phyloP scores from a whole-genome alignment of 2,113 vertebrate genomes.

The Hystrix cristata region DNA sequence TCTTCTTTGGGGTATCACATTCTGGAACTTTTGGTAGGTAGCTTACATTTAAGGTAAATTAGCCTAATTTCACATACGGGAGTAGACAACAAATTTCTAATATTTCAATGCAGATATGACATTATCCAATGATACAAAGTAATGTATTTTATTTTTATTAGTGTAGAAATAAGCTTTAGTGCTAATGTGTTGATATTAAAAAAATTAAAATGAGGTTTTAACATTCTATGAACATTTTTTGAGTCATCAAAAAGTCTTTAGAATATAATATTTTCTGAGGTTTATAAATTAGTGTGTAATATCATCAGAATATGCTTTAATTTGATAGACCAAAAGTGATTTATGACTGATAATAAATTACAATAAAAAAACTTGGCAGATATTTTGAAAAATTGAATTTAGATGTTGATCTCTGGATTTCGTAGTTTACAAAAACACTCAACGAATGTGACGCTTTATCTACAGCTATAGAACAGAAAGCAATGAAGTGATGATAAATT shows the following conservation, averaged over 20 bases:
- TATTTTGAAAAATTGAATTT: slow-evolving; percentile 38
- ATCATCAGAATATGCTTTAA: not conserved
- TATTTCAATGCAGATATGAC: not conserved
- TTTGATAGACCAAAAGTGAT: not conserved
- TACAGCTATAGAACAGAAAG: not conserved
- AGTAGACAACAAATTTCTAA: not conserved
- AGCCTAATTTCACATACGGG: not conserved
- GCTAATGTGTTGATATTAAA: not conserved
- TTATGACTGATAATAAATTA: not conserved
- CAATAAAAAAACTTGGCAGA: not conserved
- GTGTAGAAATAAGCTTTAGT: not conserved
- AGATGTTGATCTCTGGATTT: not conserved
- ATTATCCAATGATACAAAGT: not conserved
- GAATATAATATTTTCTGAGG: not conserved
- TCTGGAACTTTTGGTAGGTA: not conserved
- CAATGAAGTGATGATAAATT: slow-evolving; percentile 52
- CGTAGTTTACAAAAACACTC: not conserved
- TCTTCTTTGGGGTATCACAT: not conserved
- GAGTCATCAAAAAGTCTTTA: not conserved
- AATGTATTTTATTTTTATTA: not conserved
- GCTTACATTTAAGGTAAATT: not conserved
- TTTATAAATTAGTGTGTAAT: not conserved
- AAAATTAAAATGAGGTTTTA: slow-evolving; percentile 1
- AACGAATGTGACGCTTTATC: not conserved
- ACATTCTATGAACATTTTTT: not conserved